These are phyloP conservation scores for Hybognathus amarus DNA, from an alignment of 2,797 vertebrate species.

Conservation along the genomic window DNA sequence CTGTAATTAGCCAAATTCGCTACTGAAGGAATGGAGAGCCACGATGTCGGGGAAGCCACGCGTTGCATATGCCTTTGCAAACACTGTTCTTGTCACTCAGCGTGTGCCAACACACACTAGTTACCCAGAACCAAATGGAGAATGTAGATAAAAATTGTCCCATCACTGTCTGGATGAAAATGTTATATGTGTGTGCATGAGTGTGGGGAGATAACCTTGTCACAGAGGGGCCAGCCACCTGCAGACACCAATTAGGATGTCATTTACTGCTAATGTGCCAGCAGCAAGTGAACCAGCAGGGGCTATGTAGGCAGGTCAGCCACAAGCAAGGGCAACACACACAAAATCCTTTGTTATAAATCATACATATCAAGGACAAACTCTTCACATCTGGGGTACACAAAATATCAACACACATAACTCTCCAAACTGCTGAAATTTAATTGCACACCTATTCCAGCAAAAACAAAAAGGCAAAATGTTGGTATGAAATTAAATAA, in stretches of 20 bases:
- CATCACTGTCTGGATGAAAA: slow-evolving; percentile 27
- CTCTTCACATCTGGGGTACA: background rate
- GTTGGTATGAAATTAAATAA: background rate
- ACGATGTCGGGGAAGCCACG: slow-evolving; percentile 12
- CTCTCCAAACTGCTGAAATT: background rate
- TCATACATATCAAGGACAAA: slow-evolving; percentile 35
- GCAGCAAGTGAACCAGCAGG: slow-evolving; percentile 55
- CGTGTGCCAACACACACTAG: background rate
- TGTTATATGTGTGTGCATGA: background rate
- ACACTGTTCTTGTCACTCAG: slow-evolving; percentile 20
- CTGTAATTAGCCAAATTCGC: slow-evolving; percentile 27
- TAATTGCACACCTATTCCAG: background rate
- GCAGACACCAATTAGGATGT: slow-evolving; percentile 52
- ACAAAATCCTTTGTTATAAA: slow-evolving; percentile 30
- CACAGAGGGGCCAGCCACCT: slow-evolving; percentile 50
- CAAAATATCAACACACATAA: background rate
- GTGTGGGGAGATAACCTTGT: slow-evolving; percentile 36
- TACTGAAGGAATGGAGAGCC: slow-evolving; percentile 13
- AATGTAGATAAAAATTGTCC: slow-evolving; percentile 35
- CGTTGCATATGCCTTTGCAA: slow-evolving; percentile 1
- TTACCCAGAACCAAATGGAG: slow-evolving; percentile 20
- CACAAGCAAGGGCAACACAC: slow-evolving; percentile 18
- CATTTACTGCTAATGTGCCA: slow-evolving; percentile 58
- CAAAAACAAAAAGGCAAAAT: background rate
- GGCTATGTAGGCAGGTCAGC: slow-evolving; percentile 17